Evolutionary conservation across 2,888 invertebrate species (phyloP).

Genomic region (Chalcis sispes): DNA sequence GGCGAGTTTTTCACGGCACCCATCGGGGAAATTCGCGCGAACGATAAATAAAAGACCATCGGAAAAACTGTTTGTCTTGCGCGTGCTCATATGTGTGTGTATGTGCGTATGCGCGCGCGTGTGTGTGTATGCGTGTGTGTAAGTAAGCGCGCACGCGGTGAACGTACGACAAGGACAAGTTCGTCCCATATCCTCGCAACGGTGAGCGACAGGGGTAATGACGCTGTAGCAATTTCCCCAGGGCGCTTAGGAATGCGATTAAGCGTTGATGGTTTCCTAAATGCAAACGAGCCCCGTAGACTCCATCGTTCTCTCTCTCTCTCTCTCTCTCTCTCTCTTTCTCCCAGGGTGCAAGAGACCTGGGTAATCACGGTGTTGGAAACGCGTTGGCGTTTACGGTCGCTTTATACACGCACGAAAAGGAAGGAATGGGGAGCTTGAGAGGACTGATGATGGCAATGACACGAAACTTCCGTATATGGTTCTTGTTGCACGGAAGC

Average conservation of each 20-base stretch:
- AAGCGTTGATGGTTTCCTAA: constrained; percentile 75
- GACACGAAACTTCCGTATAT: too few relatives aligned
- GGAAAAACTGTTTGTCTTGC: too few relatives aligned
- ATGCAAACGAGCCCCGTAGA: constrained; percentile 71
- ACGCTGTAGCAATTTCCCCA: constrained; percentile 55
- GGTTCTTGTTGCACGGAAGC: too few relatives aligned
- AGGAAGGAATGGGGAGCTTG: too few relatives aligned
- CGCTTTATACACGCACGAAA: neutral
- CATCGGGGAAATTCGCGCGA: too few relatives aligned
- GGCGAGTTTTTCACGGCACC: too few relatives aligned
- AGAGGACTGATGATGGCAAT: too few relatives aligned
- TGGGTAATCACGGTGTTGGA: constrained; percentile 32
- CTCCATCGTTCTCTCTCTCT: neutral
- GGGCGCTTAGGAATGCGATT: constrained; percentile 73
- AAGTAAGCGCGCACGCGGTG: too few relatives aligned
- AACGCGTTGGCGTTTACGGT: neutral
- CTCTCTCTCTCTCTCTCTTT: neutral
- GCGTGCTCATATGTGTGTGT: too few relatives aligned
- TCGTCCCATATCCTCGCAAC: neutral
- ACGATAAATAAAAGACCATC: too few relatives aligned
- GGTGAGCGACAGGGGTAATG: constrained; percentile 28
- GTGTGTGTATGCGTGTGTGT: too few relatives aligned
- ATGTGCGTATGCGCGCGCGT: too few relatives aligned
- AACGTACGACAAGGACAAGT: neutral
- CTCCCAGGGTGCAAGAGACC: neutral